A percentile compares a stretch with the other conserved stretches of the same genome.
These are phyloP conservation scores for Zophobas morio DNA, from an alignment of 1,140 invertebrate genomes.

Conservation along the genomic window DNA sequence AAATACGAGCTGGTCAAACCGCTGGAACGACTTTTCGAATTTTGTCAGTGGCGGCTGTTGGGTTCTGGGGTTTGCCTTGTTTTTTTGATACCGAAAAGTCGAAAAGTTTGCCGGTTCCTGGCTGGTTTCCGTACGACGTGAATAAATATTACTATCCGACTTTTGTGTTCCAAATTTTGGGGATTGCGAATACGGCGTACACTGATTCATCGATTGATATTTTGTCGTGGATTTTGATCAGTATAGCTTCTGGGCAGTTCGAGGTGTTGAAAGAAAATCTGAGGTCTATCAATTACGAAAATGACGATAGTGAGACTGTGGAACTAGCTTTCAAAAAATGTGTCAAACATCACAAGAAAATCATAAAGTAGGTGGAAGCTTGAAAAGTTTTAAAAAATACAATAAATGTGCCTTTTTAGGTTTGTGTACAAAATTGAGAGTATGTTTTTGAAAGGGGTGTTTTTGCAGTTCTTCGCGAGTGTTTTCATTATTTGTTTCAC, in stretches of 20 bases:
- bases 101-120: conserved; percentile 34
- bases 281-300: conserved; percentile 17
- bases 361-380: conserved; percentile 30
- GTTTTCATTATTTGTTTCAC: conserved; percentile 58
- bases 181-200: conserved; percentile 47
- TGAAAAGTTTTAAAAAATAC: too few species aligned
- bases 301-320: background rate
- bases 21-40: conserved; percentile 30
- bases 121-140: conserved; percentile 47
- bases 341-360: conserved; percentile 51
- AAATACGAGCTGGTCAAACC: background rate
- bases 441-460: conserved; percentile 56
- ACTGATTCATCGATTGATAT: conserved; percentile 49
- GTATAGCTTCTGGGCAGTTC: conserved; percentile 50
- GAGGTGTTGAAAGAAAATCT: conserved; percentile 53
- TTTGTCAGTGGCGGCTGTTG: conserved; percentile 22
- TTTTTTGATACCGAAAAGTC: conserved; percentile 33
- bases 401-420: too few species aligned
- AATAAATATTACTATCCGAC: conserved; percentile 35
- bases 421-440: conserved; percentile 55
- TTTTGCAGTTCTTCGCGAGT: conserved; percentile 60
- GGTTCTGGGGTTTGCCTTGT: conserved; percentile 37
- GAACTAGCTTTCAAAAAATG: conserved; percentile 44
- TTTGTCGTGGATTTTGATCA: conserved; percentile 33
- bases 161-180: conserved; percentile 36